phyloP scores from a whole-genome alignment of 2,888 invertebrate genomes.

The Andrena dorsata region DNA sequence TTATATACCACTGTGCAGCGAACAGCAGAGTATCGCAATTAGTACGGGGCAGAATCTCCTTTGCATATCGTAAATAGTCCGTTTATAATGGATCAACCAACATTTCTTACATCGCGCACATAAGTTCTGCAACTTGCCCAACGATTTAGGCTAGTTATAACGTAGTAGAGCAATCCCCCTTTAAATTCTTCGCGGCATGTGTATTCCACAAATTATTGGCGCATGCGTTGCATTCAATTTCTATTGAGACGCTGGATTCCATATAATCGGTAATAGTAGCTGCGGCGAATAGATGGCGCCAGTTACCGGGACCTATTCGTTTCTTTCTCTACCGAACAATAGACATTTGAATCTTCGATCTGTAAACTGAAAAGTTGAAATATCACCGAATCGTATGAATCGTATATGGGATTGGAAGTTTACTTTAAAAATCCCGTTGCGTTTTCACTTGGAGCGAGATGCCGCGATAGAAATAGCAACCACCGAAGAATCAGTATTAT shows the following conservation, averaged over 20 bases:
- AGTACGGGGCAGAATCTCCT: conserved; percentile 25
- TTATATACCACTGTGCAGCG: conserved; percentile 51
- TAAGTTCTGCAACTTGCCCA: background rate
- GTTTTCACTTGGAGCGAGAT: background rate
- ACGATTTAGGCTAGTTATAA: background rate
- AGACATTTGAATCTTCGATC: conserved; percentile 11
- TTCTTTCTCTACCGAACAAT: conserved; percentile 19
- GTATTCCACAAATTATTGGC: conserved; percentile 21
- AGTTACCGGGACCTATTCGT: conserved; percentile 32
- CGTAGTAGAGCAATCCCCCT: background rate
- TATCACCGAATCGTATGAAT: background rate
- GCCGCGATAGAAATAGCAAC: background rate
- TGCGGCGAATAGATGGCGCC: conserved; percentile 50
- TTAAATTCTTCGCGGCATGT: background rate
- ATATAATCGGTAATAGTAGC: conserved; percentile 45
- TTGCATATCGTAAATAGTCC: background rate
- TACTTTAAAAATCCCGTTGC: background rate
- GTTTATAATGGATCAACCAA: background rate
- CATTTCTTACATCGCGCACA: background rate
- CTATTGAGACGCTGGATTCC: conserved; percentile 24
- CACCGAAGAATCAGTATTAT: background rate
- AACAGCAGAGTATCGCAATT: conserved; percentile 42
- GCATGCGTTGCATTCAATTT: conserved; percentile 32
- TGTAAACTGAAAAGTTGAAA: background rate
- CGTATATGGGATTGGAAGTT: background rate